Evolutionary conservation across 1,140 invertebrate species (phyloP), one percentile per base, ranked within the genome.

Genomic region (Lethrus apterus): DNA sequence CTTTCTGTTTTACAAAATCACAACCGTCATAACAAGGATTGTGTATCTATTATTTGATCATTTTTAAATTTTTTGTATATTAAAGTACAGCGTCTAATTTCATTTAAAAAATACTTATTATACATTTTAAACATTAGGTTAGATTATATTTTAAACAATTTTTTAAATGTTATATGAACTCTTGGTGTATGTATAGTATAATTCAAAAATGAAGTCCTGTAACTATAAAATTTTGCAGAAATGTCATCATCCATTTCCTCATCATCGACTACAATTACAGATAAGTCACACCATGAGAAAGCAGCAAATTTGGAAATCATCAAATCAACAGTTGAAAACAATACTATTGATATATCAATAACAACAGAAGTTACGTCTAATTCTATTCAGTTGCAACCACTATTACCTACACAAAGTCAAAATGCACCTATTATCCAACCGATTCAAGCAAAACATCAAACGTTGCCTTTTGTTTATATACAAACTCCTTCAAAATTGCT

Each of bases 401-500:
- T 29, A 48, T 14, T 40, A 20, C 10, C 38, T 48, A 21, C 33
- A 50, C 44, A 38, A 38, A 57, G 49, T 21, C 20, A 41, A 26
- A 41, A 41, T 23, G 19, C 38, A 1, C 50, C 19, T n/a, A 19
- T 35, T 11, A 14, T 48, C 9, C 50, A 48, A 44, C 30, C 40
- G 15, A 41, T 52, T 18, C 21, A 26, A 32, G 45, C 45, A 1
- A 52, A 52, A 17, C 50, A 48, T 30, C 43, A 49, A 19, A 45
- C 50, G 30, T 18, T 52, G 35, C 51, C 51, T 8, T 11, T 52
- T 19, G 62, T 65, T 34, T 65, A 63, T 32, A 61, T 65, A 17
- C 59, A 64, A 50, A 56, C 59, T 42, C 56, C 52, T 36, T 41
- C 54, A 34, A 63, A 65, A 57, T 32, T 58, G 21, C 50, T 23